Base-by-base conservation (phyloP, 2,113 vertebrate genomes). In the Erythrocercus mccallii region DNA sequence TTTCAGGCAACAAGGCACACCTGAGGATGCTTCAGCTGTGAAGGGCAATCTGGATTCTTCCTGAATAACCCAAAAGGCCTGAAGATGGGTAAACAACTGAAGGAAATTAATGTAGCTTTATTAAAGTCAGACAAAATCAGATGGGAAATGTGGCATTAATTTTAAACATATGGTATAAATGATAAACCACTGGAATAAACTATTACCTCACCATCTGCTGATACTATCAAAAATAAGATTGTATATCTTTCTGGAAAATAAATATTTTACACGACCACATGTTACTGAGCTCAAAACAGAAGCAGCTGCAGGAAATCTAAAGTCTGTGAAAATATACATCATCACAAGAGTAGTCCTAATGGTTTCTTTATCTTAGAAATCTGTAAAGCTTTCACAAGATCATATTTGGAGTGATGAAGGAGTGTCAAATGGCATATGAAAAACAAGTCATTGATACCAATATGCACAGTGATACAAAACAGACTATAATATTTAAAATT, bases 151-250 rank as follows among this genome's bases (percentile, higher is more conserved):
- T 86, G 83, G 28, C 37, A 92, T 91, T 94, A 88, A 86, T 96
- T 90, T 94, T 84, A 86, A 94, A 57, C 91, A 94, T 96, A 95
- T 72, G 91, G 91, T 62, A 70, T 81, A 80, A 94, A 84, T 76
- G 61, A 95, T 86, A 89, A 95, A 96, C 95, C 94, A 81, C 96
- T 97, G 95, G 91, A 95, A 94, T 72, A 86, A 96, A 94, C 51
- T 92, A 71, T 42, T 94, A 40, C 86, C 65, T 92, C 35, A 64
- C 91, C 91, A 94, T 96, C 77, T 96, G 91, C 60, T 94, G 80
- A 94, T 94, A 79, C 65, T 81, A 81, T 81, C 45, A 90, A 86
- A 95, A 93, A 70, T 71, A 92, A 77, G 42, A 83, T 58, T 91
- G 31, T 44, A 53, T 74, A 81, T 86, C 80, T 95, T 94, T 78